Evolutionary conservation across 1,140 invertebrate genomes (phyloP), one percentile per base, ranked within the genome.

Genomic region (Halesus radiatus): DNA sequence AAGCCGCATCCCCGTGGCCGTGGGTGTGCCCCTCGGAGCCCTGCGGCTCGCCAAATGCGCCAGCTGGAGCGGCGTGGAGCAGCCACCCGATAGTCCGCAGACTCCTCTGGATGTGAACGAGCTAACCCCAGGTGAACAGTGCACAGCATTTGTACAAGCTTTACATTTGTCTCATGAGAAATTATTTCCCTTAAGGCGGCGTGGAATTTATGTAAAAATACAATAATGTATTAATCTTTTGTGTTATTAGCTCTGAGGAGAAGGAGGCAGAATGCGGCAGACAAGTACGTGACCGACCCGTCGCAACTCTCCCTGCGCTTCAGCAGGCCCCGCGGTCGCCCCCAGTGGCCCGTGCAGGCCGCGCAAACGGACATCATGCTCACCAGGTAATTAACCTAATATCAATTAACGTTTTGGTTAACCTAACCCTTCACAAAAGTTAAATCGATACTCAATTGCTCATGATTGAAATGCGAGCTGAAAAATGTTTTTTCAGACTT

Each of bases 271-370:
- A 91, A 93, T 79, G 90, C 90, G 50, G 88, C 90, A 37, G 93
- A 94, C 77, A 94, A 94, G 86, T 94, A 94, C 85, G 92, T 94
- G 0, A 93, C 93, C 3, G 93, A 94, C 86, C 90, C 91, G 70
- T 91, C 91, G 50, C 93, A 94, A 85, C 87, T 94, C 53, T 92
- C 92, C 81, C 86, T 94, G 32, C 88, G 92, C 76, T 94, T 94
- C 86, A 90, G 91, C 85, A 89, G 93, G 84, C 91, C 93, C 18
- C 88, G 91, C 81, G 84, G 85, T 22, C 87, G 91, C 15, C 79
- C 70, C 1, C 77, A 79, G 23, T 75, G 85, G 86, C 53, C 78
- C 81, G 23, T 84, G 86, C 76, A 32, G 26, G 62, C 22, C 62
- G 50, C 50, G 1, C 18, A 50, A 3, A 50, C 60, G 15, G 62